phyloP scores from a whole-genome alignment of 1,140 invertebrate species.

The Papilio dardanus region DNA sequence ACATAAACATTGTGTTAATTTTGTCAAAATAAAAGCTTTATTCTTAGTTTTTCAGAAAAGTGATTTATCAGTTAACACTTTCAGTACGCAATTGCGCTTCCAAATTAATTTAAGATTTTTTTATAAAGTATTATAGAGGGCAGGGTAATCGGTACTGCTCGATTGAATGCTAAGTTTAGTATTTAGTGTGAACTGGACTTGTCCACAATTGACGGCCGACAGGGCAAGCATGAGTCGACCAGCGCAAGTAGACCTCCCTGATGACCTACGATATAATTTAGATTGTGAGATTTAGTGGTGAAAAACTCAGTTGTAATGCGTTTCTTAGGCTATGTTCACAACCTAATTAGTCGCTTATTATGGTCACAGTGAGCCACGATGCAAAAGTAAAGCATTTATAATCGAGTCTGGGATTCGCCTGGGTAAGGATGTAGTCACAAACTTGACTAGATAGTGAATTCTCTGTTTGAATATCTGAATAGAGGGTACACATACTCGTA shows the following conservation, averaged over 20 bases:
- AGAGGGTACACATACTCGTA: no score
- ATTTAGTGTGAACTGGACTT: neutral
- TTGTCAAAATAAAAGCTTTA: neutral
- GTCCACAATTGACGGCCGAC: neutral
- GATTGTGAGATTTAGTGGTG: neutral
- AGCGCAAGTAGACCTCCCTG: neutral
- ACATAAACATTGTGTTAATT: neutral
- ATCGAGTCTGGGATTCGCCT: neutral
- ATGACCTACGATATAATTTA: neutral
- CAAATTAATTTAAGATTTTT: slow-evolving; percentile 16
- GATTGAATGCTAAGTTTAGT: neutral
- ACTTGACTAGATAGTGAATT: no score
- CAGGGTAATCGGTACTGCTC: neutral
- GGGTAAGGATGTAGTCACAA: neutral
- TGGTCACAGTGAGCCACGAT: neutral
- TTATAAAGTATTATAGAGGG: neutral
- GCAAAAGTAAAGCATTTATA: no score
- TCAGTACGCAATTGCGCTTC: neutral
- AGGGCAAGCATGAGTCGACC: neutral
- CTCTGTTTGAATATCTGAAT: no score
- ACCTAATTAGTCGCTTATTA: neutral
- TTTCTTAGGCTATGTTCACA: neutral
- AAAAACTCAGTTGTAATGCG: neutral
- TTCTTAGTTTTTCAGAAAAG: neutral
- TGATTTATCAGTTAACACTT: neutral